phyloP scores from a whole-genome alignment of 2,113 vertebrate genomes.

The Upupa epops region DNA sequence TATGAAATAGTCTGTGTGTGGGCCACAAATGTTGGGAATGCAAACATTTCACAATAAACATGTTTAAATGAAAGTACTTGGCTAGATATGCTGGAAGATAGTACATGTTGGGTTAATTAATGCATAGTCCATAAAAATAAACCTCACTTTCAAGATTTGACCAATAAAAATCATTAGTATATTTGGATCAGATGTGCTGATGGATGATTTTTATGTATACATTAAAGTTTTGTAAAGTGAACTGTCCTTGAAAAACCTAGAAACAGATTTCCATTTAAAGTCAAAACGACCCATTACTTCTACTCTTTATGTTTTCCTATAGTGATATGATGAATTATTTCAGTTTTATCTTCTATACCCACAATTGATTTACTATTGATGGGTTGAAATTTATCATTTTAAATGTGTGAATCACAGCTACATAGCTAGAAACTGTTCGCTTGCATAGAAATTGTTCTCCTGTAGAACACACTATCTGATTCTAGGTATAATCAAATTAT shows the following conservation, averaged over 20 bases:
- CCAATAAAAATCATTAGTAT: constrained; percentile 95
- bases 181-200: constrained; percentile 85
- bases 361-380: constrained; percentile 74
- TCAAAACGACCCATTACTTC: constrained; percentile 42
- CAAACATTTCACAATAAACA: constrained; percentile 99
- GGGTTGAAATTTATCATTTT: constrained; percentile 73
- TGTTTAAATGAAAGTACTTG: constrained; percentile 98
- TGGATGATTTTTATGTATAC: constrained; percentile 79
- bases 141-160: constrained; percentile 90
- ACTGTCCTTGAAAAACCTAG: constrained; percentile 69
- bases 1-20: constrained; percentile 99
- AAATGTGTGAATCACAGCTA: constrained; percentile 60
- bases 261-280: constrained; percentile 64
- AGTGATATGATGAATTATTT: constrained; percentile 69
- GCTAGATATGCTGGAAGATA: constrained; percentile 93
- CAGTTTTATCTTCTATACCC: constrained; percentile 75
- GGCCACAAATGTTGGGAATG: constrained; percentile 94
- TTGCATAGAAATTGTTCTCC: constrained; percentile 65
- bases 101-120: constrained; percentile 99
- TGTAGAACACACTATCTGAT: constrained; percentile 53
- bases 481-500: constrained; percentile 61
- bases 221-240: constrained; percentile 61
- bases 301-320: constrained; percentile 50
- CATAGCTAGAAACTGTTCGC: constrained; percentile 46
- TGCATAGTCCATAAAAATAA: constrained; percentile 95